These are phyloP conservation scores for Lerema accius DNA, from an alignment of 1,140 invertebrate genomes.

Conservation along the genomic window DNA sequence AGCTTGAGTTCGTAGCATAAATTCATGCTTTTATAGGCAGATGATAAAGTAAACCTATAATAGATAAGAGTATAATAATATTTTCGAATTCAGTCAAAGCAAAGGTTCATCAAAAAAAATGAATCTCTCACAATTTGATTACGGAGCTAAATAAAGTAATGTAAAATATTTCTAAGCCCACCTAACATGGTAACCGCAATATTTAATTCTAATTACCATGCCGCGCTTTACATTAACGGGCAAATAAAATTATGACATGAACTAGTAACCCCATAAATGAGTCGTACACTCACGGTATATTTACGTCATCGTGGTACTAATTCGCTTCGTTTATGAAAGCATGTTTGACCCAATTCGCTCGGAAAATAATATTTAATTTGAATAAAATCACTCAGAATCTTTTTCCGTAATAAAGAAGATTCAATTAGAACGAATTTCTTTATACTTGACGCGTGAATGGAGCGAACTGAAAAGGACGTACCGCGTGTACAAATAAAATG, in stretches of 20 bases:
- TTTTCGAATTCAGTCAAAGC: too few species aligned
- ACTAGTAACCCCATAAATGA: constrained; percentile 9
- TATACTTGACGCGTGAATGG: constrained; percentile 52
- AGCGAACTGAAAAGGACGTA: constrained; percentile 47
- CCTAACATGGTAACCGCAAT: too few species aligned
- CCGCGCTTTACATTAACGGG: constrained; percentile 3
- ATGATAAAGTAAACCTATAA: too few species aligned
- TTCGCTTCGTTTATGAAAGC: constrained; percentile 14
- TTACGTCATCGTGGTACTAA: constrained; percentile 2
- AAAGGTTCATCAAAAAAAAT: too few species aligned
- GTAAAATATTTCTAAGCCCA: too few species aligned
- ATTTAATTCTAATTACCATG: too few species aligned
- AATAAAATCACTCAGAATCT: constrained; percentile 41
- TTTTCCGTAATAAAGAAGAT: constrained; percentile 53
- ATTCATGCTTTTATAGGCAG: too few species aligned
- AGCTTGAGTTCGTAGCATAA: too few species aligned
- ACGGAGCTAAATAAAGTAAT: too few species aligned
- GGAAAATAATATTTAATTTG: constrained; percentile 36
- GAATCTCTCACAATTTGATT: too few species aligned
- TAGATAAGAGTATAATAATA: too few species aligned
- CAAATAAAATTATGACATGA: constrained; percentile 19
- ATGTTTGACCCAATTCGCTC: constrained; percentile 35
- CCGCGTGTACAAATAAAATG: constrained; percentile 53
- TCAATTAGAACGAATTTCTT: constrained; percentile 59
- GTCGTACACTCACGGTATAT: not conserved